Evolutionary conservation across 1,140 invertebrate genomes (phyloP).

Genomic region (Cydia amplana): DNA sequence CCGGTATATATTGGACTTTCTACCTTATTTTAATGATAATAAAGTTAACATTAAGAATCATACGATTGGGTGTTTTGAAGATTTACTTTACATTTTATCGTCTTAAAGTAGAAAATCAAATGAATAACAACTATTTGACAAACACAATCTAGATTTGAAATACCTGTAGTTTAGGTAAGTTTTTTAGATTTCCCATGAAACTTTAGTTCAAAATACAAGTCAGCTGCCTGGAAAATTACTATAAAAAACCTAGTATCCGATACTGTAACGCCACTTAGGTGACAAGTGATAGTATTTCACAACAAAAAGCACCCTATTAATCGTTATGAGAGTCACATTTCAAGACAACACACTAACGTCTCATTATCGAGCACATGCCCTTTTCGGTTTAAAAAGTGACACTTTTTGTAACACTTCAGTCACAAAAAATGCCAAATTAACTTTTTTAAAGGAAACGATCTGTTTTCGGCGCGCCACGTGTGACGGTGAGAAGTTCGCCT

Average conservation of each 20-base stretch:
- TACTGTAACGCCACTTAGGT: background rate
- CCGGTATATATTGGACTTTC: no score
- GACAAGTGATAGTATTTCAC: slow-evolving; percentile 1
- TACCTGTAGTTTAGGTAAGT: no score
- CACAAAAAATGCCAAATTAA: slow-evolving; percentile 75
- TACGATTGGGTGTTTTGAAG: no score
- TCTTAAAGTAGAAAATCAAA: no score
- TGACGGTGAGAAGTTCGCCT: slow-evolving; percentile 60
- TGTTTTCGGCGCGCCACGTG: slow-evolving; percentile 75
- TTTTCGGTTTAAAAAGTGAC: slow-evolving; percentile 64
- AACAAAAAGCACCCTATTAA: slow-evolving; percentile 41
- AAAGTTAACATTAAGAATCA: no score
- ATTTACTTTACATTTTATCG: no score
- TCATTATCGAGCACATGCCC: slow-evolving; percentile 72
- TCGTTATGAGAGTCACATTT: slow-evolving; percentile 73
- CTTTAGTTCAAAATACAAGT: background rate
- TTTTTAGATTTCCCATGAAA: no score
- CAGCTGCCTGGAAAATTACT: background rate
- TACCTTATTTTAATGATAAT: no score
- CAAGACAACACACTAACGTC: slow-evolving; percentile 61
- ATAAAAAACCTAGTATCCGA: background rate
- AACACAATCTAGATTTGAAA: no score
- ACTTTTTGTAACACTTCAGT: slow-evolving; percentile 57
- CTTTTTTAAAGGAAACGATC: slow-evolving; percentile 78
- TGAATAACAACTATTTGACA: no score